phyloP scores from a whole-genome alignment of 2,888 invertebrate species.

The Himalopsyche japonica region DNA sequence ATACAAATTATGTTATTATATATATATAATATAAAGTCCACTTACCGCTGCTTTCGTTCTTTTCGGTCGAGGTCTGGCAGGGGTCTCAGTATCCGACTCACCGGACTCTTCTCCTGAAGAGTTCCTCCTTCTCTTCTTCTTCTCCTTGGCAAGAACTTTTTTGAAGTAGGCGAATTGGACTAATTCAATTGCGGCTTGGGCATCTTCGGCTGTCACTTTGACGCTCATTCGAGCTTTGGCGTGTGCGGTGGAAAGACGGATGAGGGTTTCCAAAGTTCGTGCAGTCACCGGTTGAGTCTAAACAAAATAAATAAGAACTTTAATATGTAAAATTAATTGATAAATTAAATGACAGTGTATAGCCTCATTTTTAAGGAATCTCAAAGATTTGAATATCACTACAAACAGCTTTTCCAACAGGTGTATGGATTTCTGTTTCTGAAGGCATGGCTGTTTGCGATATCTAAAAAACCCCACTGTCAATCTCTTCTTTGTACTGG shows the following conservation, averaged over 20 bases:
- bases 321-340: no score
- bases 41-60: slow-evolving; percentile 53
- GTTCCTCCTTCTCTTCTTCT: slow-evolving; percentile 67
- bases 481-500: no score
- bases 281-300: slow-evolving; percentile 98
- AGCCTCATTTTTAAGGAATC: no score
- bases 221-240: slow-evolving; percentile 92
- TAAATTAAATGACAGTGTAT: no score
- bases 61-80: slow-evolving; percentile 48
- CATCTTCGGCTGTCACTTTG: slow-evolving; percentile 82
- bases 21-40: not conserved
- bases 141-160: slow-evolving; percentile 78
- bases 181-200: slow-evolving; percentile 87
- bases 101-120: slow-evolving; percentile 58
- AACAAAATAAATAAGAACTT: no score
- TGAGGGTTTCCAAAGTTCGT: slow-evolving; percentile 94
- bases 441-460: no score
- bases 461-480: no score
- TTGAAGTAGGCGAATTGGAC: slow-evolving; percentile 96
- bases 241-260: slow-evolving; percentile 95
- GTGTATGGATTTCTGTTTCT: no score
- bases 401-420: no score
- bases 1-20: not conserved
- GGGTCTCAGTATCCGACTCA: slow-evolving; percentile 45
- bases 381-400: no score